Percentiles rank a stretch among this genome's conserved stretches.
Evolutionary conservation across 1,140 invertebrate genomes (phyloP).

Genomic region (Phthorimaea operculella): DNA sequence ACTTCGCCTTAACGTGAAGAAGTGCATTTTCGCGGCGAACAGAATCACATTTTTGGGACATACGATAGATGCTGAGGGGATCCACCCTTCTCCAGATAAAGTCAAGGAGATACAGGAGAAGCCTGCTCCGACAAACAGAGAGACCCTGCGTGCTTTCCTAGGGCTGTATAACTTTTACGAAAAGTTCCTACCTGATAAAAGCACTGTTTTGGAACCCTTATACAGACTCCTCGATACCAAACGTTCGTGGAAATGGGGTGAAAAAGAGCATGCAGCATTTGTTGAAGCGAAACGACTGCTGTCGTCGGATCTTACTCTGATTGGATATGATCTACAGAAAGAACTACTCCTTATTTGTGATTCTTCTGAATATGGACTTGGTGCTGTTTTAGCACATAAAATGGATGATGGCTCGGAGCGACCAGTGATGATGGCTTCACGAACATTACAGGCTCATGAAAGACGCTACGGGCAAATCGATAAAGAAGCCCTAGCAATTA

Average conservation of each 20-base stretch:
- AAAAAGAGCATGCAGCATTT: slow-evolving; percentile 12
- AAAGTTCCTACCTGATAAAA: slow-evolving; percentile 19
- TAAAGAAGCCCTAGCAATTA: slow-evolving; percentile 55
- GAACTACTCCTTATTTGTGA: slow-evolving; percentile 11
- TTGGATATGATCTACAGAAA: slow-evolving; percentile 19
- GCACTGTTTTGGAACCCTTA: slow-evolving; percentile 20
- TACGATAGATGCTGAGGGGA: slow-evolving; percentile 16
- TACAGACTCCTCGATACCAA: slow-evolving; percentile 19
- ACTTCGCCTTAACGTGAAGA: slow-evolving; percentile 15
- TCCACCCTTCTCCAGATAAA: slow-evolving; percentile 12
- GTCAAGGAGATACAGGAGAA: slow-evolving; percentile 21
- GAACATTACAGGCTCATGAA: slow-evolving; percentile 18
- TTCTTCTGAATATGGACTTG: slow-evolving; percentile 5
- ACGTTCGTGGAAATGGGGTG: slow-evolving; percentile 16
- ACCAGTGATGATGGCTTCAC: slow-evolving; percentile 55
- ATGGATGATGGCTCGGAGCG: slow-evolving; percentile 29
- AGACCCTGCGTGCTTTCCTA: slow-evolving; percentile 20
- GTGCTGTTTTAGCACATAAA: slow-evolving; percentile 1
- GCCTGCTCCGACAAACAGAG: slow-evolving; percentile 18
- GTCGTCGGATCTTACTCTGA: slow-evolving; percentile 16
- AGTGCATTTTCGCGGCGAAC: slow-evolving; percentile 18
- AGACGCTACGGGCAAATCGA: slow-evolving; percentile 15
- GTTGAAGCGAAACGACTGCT: slow-evolving; percentile 16
- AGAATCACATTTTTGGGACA: slow-evolving; percentile 16
- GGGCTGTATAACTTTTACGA: slow-evolving; percentile 26